phyloP scores from a whole-genome alignment of 2,797 vertebrate species.

The Phoeniculus purpureus region DNA sequence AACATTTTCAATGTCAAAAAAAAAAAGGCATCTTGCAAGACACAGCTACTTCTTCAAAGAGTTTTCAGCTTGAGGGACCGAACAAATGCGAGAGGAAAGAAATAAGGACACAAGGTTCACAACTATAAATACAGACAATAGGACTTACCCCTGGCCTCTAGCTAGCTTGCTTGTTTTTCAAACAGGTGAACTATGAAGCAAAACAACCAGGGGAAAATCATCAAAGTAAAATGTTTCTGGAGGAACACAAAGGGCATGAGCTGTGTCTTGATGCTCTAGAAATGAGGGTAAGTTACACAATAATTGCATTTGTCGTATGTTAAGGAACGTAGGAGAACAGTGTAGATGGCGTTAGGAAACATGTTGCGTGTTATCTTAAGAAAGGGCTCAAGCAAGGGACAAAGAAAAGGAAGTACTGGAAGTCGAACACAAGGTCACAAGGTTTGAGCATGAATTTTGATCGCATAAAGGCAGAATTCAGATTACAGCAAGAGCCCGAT shows the following conservation, averaged over 20 bases:
- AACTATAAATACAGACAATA: constrained; percentile 20
- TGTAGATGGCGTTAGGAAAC: background rate
- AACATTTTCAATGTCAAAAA: constrained; percentile 12
- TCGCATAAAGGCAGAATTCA: background rate
- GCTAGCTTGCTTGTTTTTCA: background rate
- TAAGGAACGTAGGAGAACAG: background rate
- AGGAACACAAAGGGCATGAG: background rate
- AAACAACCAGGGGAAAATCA: background rate
- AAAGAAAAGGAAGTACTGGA: background rate
- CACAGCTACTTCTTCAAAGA: background rate
- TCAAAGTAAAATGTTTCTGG: background rate
- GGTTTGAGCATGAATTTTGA: background rate
- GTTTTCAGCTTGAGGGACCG: constrained; percentile 2
- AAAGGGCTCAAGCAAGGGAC: background rate
- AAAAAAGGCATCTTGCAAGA: background rate
- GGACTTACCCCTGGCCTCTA: constrained; percentile 2
- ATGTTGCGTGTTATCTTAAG: background rate
- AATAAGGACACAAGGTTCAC: constrained; percentile 3
- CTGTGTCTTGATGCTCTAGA: background rate
- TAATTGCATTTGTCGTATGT: background rate
- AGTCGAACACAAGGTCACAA: background rate
- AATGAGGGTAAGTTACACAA: background rate
- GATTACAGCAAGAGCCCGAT: background rate
- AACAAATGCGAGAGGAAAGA: background rate
- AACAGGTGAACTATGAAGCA: background rate